Conservation (phyloP, 2,797 vertebrate genomes). For the Propithecus perrieri region DNA sequence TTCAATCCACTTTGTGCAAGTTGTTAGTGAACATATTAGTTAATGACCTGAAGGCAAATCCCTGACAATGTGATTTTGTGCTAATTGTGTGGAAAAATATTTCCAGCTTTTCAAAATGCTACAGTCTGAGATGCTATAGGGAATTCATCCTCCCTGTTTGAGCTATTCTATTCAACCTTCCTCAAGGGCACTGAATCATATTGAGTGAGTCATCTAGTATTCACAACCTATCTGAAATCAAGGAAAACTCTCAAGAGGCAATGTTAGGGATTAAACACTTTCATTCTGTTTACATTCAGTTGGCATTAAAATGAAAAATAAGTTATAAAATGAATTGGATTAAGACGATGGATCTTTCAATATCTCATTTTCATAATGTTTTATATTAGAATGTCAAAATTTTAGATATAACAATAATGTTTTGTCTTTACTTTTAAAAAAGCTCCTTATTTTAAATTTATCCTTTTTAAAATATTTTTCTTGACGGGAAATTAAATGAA, state of each 20-base stretch:
- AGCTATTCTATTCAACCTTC: conserved; percentile 65
- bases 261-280: conserved; percentile 47
- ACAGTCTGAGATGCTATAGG: conserved; percentile 60
- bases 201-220: conserved; percentile 64
- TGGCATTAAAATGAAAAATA: conserved; percentile 65
- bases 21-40: conserved; percentile 70
- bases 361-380: not conserved
- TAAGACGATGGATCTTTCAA: conserved; percentile 61
- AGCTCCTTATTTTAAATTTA: not conserved
- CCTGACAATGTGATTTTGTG: conserved; percentile 69
- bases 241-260: conserved; percentile 54
- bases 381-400: not conserved
- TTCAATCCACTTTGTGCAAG: conserved; percentile 52
- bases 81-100: conserved; percentile 79
- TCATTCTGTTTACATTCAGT: conserved; percentile 57
- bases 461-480: not conserved
- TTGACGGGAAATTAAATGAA: not conserved
- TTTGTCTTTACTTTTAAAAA: not conserved
- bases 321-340: conserved; percentile 34
- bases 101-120: conserved; percentile 76
- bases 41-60: conserved; percentile 77
- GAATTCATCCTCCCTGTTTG: conserved; percentile 62
- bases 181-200: conserved; percentile 70
- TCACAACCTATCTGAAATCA: conserved; percentile 74
- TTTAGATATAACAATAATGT: not conserved